A percentile compares a stretch with the other conserved stretches of the same genome.
These are phyloP conservation scores for fruit fly (Drosophila melanogaster) DNA, from an alignment of 1,140 invertebrate species.

Conservation along the genomic window Release_6_plus_ISO1_MT NT_033777.3:18262001-18262500, in stretches of 20 bases:
- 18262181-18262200: conserved; percentile 82
- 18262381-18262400: conserved; percentile 10
- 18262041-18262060: conserved; percentile 72
- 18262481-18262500: background rate
- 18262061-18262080: conserved; percentile 48
- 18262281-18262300: conserved; percentile 4
- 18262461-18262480: background rate
- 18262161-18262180: conserved; percentile 7
- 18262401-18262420: background rate
- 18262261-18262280: conserved; percentile 79
- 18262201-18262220: conserved; percentile 82
- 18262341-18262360: conserved; percentile 12
- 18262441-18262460: background rate
- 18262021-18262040: background rate
- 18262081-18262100: conserved; percentile 1
- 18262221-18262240: conserved; percentile 81
- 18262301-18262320: conserved; percentile 39
- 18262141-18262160: conserved; percentile 13
- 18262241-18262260: conserved; percentile 85
- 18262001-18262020: conserved; percentile 8
- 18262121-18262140: conserved; percentile 67
- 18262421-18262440: background rate
- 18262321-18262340: conserved; percentile 7
- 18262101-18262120: conserved; percentile 35
- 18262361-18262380: conserved; percentile 49